phyloP scores from a whole-genome alignment of 2,113 vertebrate genomes.

The Oxyruncus cristatus region DNA sequence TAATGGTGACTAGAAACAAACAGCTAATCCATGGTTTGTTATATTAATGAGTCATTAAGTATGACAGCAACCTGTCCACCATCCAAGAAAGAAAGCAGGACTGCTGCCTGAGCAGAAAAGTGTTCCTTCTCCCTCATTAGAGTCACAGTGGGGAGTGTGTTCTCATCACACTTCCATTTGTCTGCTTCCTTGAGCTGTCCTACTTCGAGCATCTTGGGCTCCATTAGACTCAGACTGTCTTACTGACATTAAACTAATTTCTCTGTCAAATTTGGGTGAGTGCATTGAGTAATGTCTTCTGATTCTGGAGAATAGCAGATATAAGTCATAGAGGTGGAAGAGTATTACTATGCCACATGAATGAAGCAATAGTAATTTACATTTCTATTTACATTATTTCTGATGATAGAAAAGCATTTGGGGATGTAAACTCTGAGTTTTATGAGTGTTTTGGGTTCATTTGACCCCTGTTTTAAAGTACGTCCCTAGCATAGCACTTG shows the following conservation, averaged over 20 bases:
- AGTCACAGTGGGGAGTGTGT: not conserved
- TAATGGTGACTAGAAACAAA: not conserved
- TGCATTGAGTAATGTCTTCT: not conserved
- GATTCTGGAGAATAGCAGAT: not conserved
- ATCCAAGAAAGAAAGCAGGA: not conserved
- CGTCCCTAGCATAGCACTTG: not conserved
- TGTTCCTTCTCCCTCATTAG: slow-evolving; percentile 29
- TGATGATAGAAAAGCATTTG: not conserved
- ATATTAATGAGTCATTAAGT: not conserved
- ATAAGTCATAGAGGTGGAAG: not conserved
- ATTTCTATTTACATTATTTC: not conserved
- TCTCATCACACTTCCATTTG: slow-evolving; percentile 30
- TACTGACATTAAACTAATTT: slow-evolving; percentile 14
- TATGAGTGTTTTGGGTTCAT: not conserved
- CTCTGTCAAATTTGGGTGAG: not conserved
- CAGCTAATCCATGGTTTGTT: not conserved
- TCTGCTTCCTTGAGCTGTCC: not conserved
- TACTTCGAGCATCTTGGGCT: slow-evolving; percentile 26
- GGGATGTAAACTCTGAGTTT: not conserved
- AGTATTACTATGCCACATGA: not conserved
- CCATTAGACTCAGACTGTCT: not conserved
- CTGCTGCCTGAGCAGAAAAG: slow-evolving; percentile 12
- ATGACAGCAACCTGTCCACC: slow-evolving; percentile 6
- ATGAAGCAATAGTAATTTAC: not conserved
- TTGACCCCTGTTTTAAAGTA: not conserved